Base-by-base conservation (phyloP, 2,888 invertebrate species). In the Nezara viridula region DNA sequence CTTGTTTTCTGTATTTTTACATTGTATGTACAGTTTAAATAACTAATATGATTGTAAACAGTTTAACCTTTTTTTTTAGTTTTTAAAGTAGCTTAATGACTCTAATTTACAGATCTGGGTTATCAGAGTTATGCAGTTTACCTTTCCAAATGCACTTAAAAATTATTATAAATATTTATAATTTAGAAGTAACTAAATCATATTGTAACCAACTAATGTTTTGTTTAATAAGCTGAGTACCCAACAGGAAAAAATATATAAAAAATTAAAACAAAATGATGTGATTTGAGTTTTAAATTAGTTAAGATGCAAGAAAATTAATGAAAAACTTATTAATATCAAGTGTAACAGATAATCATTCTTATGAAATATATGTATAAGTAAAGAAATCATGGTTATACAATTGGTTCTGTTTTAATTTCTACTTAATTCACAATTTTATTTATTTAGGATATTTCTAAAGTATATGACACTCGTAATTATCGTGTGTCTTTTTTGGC, bases 81-180 rank as follows among this genome's bases (percentile, higher is more conserved):
- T 0, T 50, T 86, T 24, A 32, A 50, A 27, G 37, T 50, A 50
- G 27, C 16, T 37, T 37, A 50, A 86, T 47, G 21, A 50, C 14
- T 37, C 40, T 86, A 55, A 60, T 32, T 50, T 86, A 16, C 0
- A 73, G 32, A 73, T 47, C 47, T 60, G 47, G 44, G 14, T 66
- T 86, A 86, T 88, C 40, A 73, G 47, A 88, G 88, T 88, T 47
- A 73, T 88, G 88, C 66, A 88, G 88, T 81, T 81, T n/a, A 44
- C 24, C 81, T n/a, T 81, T 47, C 81, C 55, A 86, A 86, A 55
- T 44, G 60, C 60, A 14, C 44, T 19, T 60, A 60, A 32, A 73
- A 6, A 73, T 73, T 7, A 7, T 32, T 27, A 60, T 27, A n/a
- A n/a, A n/a, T n/a, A n/a, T n/a, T n/a, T n/a, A n/a, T n/a, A n/a